Conservation (phyloP, 2,888 invertebrate genomes). For the Leptopilina syphax region DNA sequence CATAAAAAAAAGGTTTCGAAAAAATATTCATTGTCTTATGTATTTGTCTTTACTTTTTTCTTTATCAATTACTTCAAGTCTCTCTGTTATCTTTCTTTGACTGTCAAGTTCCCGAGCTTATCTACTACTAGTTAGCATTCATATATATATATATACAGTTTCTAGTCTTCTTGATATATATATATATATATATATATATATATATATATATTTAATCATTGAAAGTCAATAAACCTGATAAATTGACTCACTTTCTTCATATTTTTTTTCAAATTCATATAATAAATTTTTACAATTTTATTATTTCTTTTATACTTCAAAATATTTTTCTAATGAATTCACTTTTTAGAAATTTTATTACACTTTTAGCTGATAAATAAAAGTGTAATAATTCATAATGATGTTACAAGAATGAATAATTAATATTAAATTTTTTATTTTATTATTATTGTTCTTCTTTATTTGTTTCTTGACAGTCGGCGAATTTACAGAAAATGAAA, state of each 20-base stretch:
- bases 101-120: not conserved
- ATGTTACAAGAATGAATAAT: too few relatives aligned
- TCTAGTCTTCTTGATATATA: not conserved
- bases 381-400: too few relatives aligned
- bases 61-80: not conserved
- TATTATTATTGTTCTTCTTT: too few relatives aligned
- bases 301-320: too few relatives aligned
- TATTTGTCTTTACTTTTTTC: not conserved
- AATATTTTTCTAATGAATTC: too few relatives aligned
- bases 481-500: too few relatives aligned
- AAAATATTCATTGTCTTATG: not conserved
- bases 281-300: not conserved
- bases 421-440: too few relatives aligned
- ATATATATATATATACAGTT: not conserved
- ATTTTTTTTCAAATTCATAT: conserved; percentile 6
- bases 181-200: not conserved
- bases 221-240: conserved; percentile 16
- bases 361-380: too few relatives aligned
- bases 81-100: not conserved
- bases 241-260: conserved; percentile 9
- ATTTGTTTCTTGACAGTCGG: too few relatives aligned
- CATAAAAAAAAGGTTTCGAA: not conserved
- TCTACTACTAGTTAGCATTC: not conserved
- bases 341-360: too few relatives aligned
- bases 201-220: not conserved